Evolutionary conservation across 2,888 invertebrate genomes (phyloP).

Genomic region (Noctua pronuba): DNA sequence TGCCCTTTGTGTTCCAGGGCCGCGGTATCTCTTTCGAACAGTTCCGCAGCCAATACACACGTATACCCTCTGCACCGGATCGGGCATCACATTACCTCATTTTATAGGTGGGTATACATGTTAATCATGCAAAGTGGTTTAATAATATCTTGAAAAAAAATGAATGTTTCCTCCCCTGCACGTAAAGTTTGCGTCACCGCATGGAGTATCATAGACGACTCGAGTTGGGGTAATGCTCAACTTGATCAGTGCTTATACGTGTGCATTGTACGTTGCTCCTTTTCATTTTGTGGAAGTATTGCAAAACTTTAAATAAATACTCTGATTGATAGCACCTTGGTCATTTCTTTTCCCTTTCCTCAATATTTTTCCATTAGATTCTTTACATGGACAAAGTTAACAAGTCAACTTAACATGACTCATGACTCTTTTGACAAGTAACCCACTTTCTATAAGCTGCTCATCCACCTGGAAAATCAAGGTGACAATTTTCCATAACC

Average conservation of each 20-base stretch:
- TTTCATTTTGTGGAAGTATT: not conserved
- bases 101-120: not conserved
- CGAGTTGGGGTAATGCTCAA: not conserved
- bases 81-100: not conserved
- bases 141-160: not conserved
- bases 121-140: not conserved
- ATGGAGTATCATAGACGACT: not conserved
- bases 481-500: constrained; percentile 27
- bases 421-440: not conserved
- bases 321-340: not conserved
- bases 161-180: not conserved
- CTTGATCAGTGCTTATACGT: not conserved
- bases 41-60: no score
- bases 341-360: not conserved
- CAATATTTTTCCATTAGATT: not conserved
- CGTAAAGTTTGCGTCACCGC: not conserved
- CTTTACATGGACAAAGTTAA: not conserved
- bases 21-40: no score
- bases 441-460: constrained; percentile 4
- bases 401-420: not conserved
- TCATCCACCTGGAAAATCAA: constrained; percentile 28
- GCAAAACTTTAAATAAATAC: not conserved
- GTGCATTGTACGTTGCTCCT: not conserved
- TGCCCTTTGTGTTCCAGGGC: no score
- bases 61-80: not conserved